Conservation (phyloP, 2,888 invertebrate species). For the Noctua fimbriata region DNA sequence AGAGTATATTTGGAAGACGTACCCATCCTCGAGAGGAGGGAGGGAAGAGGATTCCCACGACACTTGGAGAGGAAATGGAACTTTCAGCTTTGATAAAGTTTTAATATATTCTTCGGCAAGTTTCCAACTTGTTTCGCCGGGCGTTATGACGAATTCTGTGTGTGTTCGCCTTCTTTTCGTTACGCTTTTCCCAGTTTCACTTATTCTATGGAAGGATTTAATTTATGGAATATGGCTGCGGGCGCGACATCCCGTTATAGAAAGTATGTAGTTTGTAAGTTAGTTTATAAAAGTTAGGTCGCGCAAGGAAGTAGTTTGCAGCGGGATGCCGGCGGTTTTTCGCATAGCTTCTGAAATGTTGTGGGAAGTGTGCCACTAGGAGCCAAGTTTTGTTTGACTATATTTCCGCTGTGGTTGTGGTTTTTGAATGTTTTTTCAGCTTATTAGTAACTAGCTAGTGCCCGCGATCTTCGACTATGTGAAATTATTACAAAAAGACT, state of each 20-base stretch:
- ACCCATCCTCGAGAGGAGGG: conserved; percentile 56
- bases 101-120: conserved; percentile 89
- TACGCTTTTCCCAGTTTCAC: conserved; percentile 71
- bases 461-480: too few species aligned
- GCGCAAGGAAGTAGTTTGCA: conserved; percentile 56
- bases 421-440: neutral
- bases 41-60: conserved; percentile 72
- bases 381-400: conserved; percentile 26
- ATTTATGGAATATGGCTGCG: conserved; percentile 70
- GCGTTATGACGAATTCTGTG: conserved; percentile 84
- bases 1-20: conserved; percentile 56
- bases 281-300: conserved; percentile 65
- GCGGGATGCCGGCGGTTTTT: conserved; percentile 40
- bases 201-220: conserved; percentile 73
- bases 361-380: conserved; percentile 29
- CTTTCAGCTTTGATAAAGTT: conserved; percentile 89
- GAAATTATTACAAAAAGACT: too few species aligned
- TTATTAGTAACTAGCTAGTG: neutral
- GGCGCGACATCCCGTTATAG: conserved; percentile 62
- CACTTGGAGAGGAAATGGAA: conserved; percentile 84
- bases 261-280: conserved; percentile 64
- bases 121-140: conserved; percentile 82
- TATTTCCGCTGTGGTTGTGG: neutral
- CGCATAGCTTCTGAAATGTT: conserved; percentile 35
- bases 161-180: conserved; percentile 72